Base-by-base conservation (phyloP, 2,888 invertebrate genomes). In the Eupithecia subumbrata region DNA sequence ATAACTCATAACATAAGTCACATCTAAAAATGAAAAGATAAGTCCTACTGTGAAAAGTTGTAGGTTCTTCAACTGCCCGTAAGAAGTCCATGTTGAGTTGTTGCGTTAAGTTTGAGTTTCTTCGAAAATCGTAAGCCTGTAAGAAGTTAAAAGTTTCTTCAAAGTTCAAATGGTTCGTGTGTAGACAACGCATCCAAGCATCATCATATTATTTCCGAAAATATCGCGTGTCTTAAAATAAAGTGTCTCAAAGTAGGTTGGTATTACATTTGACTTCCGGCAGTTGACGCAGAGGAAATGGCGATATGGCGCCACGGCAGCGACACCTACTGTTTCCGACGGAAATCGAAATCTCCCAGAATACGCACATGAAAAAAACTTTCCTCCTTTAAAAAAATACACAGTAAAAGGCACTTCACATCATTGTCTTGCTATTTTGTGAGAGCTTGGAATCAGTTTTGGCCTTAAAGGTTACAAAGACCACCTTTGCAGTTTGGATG, bases 271-370 rank as follows among this genome's bases (percentile, higher is more conserved):
- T 63, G 60, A 76, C 67, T 78, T 79, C 80, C 77, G 82, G 66
- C 52, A 69, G 71, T 52, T 40, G 73, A 76, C 73, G 67, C 73
- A 71, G 69, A 70, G 81, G 81, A 82, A 82, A 81, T 81, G 79
- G 77, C 79, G 78, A 74, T 76, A 68, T 72, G 73, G 72, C 76
- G 73, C 56, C 67, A 75, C 74, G 75, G 74, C 69, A 77, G 74
- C 75, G 74, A 78, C 79, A 79, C 77, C 77, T 76, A 76, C 78
- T 71, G 73, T 69, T 76, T 78, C 78, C 81, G 80, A 30, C 81
- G 81, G 81, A 82, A 75, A 81, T 80, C 74, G 76, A 76, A 70
- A 77, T 52, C 80, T 75, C 75, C 69, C 64, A 72, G 40, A 75
- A 43, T 68, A 25, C 43, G 22, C 5, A 22, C 60, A 14, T 25